These are phyloP conservation scores for Penaeus japonicus DNA, from an alignment of 1,140 invertebrate species.

Conservation along the genomic window DNA sequence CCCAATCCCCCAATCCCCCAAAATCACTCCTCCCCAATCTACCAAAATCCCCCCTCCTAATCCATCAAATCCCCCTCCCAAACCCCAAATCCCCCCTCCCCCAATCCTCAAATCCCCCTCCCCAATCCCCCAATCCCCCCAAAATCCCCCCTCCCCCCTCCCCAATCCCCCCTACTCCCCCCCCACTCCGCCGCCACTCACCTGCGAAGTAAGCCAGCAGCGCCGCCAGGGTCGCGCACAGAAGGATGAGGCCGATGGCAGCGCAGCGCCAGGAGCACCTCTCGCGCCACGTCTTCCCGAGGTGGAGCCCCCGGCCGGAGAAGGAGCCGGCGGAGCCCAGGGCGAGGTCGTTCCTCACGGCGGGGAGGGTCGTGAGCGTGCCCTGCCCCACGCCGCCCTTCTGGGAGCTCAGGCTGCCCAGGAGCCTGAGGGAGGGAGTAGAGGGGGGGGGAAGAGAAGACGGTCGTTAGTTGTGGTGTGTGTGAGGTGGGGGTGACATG, in stretches of 20 bases:
- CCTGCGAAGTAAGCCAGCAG: slow-evolving; percentile 94
- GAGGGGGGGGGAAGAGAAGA: background rate
- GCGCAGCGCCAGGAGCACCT: slow-evolving; percentile 95
- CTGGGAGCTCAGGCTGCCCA: slow-evolving; percentile 60
- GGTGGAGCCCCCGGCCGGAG: slow-evolving; percentile 90
- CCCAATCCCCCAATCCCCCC: background rate
- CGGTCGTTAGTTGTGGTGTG: background rate
- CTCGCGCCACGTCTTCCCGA: slow-evolving; percentile 90
- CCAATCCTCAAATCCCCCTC: background rate
- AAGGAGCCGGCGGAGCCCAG: slow-evolving; percentile 69
- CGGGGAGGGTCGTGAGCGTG: slow-evolving; percentile 78
- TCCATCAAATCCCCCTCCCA: too few species aligned
- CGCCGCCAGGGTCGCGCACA: slow-evolving; percentile 85
- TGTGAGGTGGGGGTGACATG: too few species aligned
- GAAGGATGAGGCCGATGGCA: slow-evolving; percentile 87
- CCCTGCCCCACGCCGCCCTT: slow-evolving; percentile 55
- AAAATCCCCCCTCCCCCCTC: background rate
- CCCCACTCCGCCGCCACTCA: slow-evolving; percentile 68
- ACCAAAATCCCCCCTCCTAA: too few species aligned
- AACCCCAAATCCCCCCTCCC: too few species aligned
- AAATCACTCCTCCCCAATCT: too few species aligned
- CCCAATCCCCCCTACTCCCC: background rate
- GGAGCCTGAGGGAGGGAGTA: slow-evolving; percentile 40
- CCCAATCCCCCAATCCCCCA: background rate
- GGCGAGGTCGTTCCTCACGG: slow-evolving; percentile 52